Conservation (phyloP, 2,797 vertebrate genomes). For the Diplodus puntazzo region DNA sequence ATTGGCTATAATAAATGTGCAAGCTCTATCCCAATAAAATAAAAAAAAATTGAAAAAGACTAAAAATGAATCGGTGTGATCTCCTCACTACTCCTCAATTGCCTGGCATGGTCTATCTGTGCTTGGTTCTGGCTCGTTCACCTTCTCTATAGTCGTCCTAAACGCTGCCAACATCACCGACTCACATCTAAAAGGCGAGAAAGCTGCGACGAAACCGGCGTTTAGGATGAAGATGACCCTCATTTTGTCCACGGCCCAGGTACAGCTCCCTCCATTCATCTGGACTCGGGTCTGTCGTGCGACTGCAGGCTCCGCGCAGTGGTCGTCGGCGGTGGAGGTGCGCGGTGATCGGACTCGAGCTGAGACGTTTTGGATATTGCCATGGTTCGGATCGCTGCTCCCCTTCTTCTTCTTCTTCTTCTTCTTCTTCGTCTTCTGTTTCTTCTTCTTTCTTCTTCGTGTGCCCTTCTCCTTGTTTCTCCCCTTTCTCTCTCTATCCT, state of each 20-base stretch:
- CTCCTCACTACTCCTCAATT: conserved; percentile 70
- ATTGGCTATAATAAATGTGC: conserved; percentile 58
- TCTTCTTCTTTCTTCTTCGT: conserved; percentile 49
- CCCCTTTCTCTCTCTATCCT: conserved; percentile 69
- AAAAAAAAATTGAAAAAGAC: not conserved
- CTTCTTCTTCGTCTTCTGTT: conserved; percentile 27
- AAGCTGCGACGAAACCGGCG: conserved; percentile 88
- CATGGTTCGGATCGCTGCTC: conserved; percentile 81
- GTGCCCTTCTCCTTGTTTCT: conserved; percentile 61
- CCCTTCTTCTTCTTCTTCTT: conserved; percentile 57
- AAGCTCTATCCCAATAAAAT: conserved; percentile 47
- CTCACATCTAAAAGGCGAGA: conserved; percentile 81
- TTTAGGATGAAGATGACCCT: conserved; percentile 86
- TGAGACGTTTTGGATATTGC: conserved; percentile 77
- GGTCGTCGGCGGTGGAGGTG: conserved; percentile 69
- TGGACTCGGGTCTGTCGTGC: conserved; percentile 74
- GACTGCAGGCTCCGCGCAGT: conserved; percentile 75
- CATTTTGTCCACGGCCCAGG: conserved; percentile 85
- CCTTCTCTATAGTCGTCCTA: conserved; percentile 72
- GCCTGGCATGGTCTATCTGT: conserved; percentile 72
- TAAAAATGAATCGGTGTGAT: conserved; percentile 53
- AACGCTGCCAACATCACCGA: conserved; percentile 79
- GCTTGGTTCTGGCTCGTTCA: conserved; percentile 69
- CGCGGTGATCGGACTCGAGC: conserved; percentile 74
- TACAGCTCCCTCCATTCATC: conserved; percentile 76